A percentile compares a stretch with the other conserved stretches of the same genome.
Conservation (phyloP, 2,888 invertebrate species). For the Apeira syringaria region DNA sequence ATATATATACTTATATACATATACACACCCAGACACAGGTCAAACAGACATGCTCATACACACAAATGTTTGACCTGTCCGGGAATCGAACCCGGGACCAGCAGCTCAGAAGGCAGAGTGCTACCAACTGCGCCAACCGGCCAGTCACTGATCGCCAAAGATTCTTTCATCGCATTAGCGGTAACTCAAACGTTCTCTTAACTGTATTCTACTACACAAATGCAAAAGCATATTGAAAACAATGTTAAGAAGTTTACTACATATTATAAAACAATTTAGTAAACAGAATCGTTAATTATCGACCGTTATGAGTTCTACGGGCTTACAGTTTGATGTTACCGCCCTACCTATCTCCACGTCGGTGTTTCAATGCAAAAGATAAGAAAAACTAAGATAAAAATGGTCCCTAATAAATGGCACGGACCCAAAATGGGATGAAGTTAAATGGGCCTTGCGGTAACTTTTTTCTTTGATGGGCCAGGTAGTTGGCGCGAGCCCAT, state of each 20-base stretch:
- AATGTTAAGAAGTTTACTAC: constrained; percentile 25
- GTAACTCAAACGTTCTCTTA: constrained; percentile 19
- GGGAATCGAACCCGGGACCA: too few species aligned
- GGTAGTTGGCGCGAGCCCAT: constrained; percentile 46
- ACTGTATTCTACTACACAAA: constrained; percentile 13
- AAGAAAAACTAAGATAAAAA: constrained; percentile 53
- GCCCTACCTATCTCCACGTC: constrained; percentile 45
- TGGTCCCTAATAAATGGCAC: constrained; percentile 64
- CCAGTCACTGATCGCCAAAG: too few species aligned
- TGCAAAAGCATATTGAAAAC: constrained; percentile 19
- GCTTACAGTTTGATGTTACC: constrained; percentile 22
- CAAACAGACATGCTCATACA: too few species aligned
- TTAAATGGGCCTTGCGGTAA: constrained; percentile 51
- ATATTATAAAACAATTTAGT: constrained; percentile 30
- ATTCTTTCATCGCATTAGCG: too few species aligned
- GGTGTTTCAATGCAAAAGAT: constrained; percentile 40
- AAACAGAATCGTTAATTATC: constrained; percentile 13
- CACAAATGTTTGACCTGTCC: too few species aligned
- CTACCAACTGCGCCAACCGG: too few species aligned
- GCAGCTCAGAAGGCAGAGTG: too few species aligned
- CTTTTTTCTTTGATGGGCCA: constrained; percentile 38
- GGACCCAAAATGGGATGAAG: constrained; percentile 53
- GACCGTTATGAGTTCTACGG: constrained; percentile 10
- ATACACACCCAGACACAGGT: too few species aligned
- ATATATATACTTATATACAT: too few species aligned